Base-by-base conservation (phyloP, 2,888 invertebrate species). In the Pocota personata region DNA sequence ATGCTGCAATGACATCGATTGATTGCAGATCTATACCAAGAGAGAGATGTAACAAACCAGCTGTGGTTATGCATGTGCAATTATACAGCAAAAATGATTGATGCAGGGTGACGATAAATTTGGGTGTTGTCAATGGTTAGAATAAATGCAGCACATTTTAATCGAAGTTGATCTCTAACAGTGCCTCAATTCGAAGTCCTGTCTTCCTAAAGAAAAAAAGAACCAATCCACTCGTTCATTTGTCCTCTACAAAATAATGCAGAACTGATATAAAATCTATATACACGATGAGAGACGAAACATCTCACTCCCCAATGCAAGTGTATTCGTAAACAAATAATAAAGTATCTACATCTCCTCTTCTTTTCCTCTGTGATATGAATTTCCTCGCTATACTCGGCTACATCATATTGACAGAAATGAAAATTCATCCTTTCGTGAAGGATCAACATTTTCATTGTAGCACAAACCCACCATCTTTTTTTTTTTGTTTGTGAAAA, bases 391-490 rank as follows among this genome's bases (percentile, higher is more conserved):
- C 52, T 46, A 4, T 19, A 48, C 57, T 37, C n/a, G 10, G 19
- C 14, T 64, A 21, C 73, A 14, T 66, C 48, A 66, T 77, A 77
- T 69, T 77, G 77, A 77, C 58, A 60, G 52, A 77, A 77, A 60
- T 77, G 50, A 77, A 77, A 77, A 69, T 77, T 69, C 77, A 69
- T 77, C 50, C 67, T 52, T 60, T 77, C 50, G 37, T 32, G 16
- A 77, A 67, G 77, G 77, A 77, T 77, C 77, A 77, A 69, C 52
- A 60, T 77, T 77, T 76, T 60, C 67, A 69, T 69, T 52, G 60
- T 50, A 16, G 24, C 19, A 16, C 37, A 73, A 73, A 24, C 21
- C 24, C 30, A 46, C 43, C 27, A 30, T 5, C 19, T 27, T 35
- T 27, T 10, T 60, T 32, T 19, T 35, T 58, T 12, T 19, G 10